Base-by-base conservation (phyloP, 2,797 vertebrate genomes). In the Serranus cabrilla region DNA sequence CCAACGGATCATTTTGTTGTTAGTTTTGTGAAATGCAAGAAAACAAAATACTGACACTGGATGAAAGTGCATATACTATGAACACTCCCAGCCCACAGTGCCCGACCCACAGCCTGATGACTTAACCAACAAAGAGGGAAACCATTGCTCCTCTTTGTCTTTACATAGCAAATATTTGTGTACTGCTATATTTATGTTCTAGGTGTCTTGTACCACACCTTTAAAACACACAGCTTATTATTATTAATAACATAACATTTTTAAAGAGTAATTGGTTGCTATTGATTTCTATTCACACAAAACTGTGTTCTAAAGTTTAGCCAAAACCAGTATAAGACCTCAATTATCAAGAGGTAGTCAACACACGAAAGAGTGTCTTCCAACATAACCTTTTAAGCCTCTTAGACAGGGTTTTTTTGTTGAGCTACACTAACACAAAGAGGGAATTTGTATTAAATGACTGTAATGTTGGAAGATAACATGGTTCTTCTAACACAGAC, bases 51-150 rank as follows among this genome's bases (percentile, higher is more conserved):
- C 93, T 74, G 82, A 93, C 94, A 96, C 87, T 82, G 91, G 89
- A 92, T 94, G 92, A 95, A 96, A 94, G 95, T 93, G 94, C 93
- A 94, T 94, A 96, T 99, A 99, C 98, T 3, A 3, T 3, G 3
- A 31, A 3, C 27, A 31, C 27, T 6, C 27, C 27, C 3, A n/a
- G n/a, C n/a, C n/a, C n/a, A n/a, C n/a, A n/a, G n/a, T n/a, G n/a
- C n/a, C n/a, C n/a, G n/a, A n/a, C n/a, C n/a, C n/a, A n/a, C n/a
- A n/a, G n/a, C n/a, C 27, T 31, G 27, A 31, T 6, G 27, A 3
- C 27, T 6, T 6, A 31, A 31, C 27, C 27, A 3, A 31, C 27
- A 31, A n/a, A n/a, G n/a, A n/a, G n/a, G n/a, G n/a, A n/a, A n/a
- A n/a, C n/a, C n/a, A n/a, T n/a, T n/a, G n/a, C n/a, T n/a, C n/a